phyloP scores from a whole-genome alignment of 2,888 invertebrate species.

The Meliscaeva auricollis region DNA sequence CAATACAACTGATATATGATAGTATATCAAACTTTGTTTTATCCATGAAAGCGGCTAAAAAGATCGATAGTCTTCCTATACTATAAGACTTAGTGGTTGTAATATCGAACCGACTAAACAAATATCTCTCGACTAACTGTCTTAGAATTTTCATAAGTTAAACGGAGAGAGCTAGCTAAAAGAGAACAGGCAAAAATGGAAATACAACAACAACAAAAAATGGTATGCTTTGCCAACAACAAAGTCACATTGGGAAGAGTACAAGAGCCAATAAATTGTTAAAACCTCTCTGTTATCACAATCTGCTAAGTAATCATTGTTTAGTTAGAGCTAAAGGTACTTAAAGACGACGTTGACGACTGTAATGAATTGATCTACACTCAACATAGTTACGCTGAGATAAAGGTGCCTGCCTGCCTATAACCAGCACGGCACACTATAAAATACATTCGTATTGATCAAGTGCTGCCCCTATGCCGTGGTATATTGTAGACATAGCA shows the following conservation, averaged over 20 bases:
- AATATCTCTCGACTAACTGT: constrained; percentile 71
- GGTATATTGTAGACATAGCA: constrained; percentile 49
- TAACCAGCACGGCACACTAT: background rate
- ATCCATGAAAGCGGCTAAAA: constrained; percentile 60
- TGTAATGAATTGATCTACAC: constrained; percentile 64
- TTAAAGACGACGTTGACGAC: constrained; percentile 63
- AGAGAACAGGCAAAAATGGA: constrained; percentile 31
- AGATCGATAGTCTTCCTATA: constrained; percentile 60
- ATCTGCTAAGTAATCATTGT: constrained; percentile 70
- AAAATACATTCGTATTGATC: constrained; percentile 61
- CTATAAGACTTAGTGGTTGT: constrained; percentile 49
- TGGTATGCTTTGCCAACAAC: constrained; percentile 56
- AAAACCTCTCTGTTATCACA: constrained; percentile 70
- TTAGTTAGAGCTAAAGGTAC: constrained; percentile 72
- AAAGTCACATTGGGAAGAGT: constrained; percentile 59
- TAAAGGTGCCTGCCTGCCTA: constrained; percentile 38
- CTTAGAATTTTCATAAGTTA: constrained; percentile 67
- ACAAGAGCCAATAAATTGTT: constrained; percentile 67
- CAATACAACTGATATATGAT: constrained; percentile 33
- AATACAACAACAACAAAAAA: background rate
- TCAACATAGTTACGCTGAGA: constrained; percentile 51
- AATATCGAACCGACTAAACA: constrained; percentile 72
- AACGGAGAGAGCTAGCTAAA: constrained; percentile 57
- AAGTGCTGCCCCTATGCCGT: constrained; percentile 48
- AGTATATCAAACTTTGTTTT: constrained; percentile 26